Evolutionary conservation across 2,797 vertebrate genomes (phyloP).

Genomic region (Lerista edwardsae): DNA sequence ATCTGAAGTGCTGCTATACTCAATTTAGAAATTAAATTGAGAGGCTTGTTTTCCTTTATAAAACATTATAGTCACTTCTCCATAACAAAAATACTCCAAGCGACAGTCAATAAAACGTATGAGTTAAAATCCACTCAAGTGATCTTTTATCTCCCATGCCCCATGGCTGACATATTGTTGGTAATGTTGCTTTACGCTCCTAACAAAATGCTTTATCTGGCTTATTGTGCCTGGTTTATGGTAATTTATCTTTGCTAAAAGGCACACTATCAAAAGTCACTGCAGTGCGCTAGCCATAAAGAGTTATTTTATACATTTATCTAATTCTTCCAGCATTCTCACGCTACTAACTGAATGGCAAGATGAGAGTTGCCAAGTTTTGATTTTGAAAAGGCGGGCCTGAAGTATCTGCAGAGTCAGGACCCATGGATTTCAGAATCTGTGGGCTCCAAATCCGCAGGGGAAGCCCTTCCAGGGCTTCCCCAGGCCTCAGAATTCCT

Average conservation of each 20-base stretch:
- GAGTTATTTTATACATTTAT: not conserved
- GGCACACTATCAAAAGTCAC: not conserved
- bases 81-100: no score
- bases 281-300: not conserved
- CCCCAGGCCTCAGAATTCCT: no score
- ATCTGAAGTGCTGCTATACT: no score
- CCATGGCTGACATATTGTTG: not conserved
- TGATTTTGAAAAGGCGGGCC: not conserved
- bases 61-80: not conserved
- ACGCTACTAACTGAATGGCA: not conserved
- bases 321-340: not conserved
- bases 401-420: no score
- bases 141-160: not conserved
- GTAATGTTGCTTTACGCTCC: not conserved
- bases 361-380: not conserved
- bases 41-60: not conserved
- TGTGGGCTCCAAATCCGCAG: no score
- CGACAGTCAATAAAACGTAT: not conserved
- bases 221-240: not conserved
- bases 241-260: constrained; percentile 4
- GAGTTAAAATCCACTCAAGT: not conserved
- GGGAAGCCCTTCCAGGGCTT: no score
- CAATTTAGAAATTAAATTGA: not conserved
- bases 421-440: no score
- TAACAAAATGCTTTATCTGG: no score